These are phyloP conservation scores for Tapirus indicus DNA, from an alignment of 2,797 vertebrate species.

Conservation along the genomic window DNA sequence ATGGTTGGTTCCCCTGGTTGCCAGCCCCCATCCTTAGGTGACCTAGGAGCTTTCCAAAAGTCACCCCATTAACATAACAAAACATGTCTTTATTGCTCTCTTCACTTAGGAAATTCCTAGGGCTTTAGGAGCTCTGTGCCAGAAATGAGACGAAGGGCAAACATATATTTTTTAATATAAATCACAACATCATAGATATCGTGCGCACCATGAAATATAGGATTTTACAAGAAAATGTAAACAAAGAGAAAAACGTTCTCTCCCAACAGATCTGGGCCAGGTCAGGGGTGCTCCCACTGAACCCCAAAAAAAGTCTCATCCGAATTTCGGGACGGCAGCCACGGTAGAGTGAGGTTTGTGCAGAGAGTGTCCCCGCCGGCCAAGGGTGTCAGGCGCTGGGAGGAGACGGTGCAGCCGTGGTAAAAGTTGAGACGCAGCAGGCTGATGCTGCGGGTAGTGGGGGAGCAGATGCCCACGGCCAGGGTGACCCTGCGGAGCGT, in stretches of 20 bases:
- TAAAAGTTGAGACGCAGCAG: slow-evolving; percentile 64
- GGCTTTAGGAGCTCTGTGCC: too few species aligned
- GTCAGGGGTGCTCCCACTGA: slow-evolving; percentile 50
- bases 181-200: too few species aligned
- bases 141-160: too few species aligned
- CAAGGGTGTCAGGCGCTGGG: slow-evolving; percentile 17
- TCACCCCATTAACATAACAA: too few species aligned
- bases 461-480: slow-evolving; percentile 63
- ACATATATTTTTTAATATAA: too few species aligned
- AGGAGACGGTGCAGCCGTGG: background rate
- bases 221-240: background rate
- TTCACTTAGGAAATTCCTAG: too few species aligned
- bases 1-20: too few species aligned
- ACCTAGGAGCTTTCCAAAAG: too few species aligned
- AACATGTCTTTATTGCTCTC: too few species aligned
- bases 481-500: background rate
- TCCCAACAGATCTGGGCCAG: background rate
- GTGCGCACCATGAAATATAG: too few species aligned
- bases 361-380: slow-evolving; percentile 44
- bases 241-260: background rate
- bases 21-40: too few species aligned
- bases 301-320: slow-evolving; percentile 78
- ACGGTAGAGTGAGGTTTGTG: slow-evolving; percentile 56
- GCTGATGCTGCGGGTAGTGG: background rate
- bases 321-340: slow-evolving; percentile 44